Conservation (phyloP, 2,797 vertebrate genomes). For the Salarias fasciatus region DNA sequence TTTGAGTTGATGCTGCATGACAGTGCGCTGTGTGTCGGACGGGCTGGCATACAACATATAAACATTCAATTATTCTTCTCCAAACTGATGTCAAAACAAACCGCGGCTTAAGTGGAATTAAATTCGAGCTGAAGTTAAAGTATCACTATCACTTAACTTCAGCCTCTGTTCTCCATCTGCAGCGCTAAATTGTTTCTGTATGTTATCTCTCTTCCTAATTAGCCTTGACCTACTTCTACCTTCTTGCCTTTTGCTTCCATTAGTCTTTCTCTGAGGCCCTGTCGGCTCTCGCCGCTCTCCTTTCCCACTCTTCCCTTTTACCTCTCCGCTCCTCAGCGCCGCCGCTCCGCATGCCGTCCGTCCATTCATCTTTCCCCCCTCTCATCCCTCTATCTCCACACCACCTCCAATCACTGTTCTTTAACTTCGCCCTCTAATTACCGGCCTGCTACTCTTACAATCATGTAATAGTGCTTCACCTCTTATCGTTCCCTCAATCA, state of each 20-base stretch:
- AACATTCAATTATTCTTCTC: constrained; percentile 18
- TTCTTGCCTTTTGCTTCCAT: constrained; percentile 42
- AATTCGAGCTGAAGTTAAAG: constrained; percentile 29
- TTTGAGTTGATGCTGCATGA: constrained; percentile 6
- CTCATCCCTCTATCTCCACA: constrained; percentile 56
- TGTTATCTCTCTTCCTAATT: constrained; percentile 52
- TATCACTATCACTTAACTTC: constrained; percentile 33
- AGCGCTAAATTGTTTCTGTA: constrained; percentile 48
- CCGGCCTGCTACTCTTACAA: constrained; percentile 64
- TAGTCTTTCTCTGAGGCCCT: constrained; percentile 35
- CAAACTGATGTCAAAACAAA: constrained; percentile 29
- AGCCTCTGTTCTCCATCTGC: constrained; percentile 35
- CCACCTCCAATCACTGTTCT: constrained; percentile 54
- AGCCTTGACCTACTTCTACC: constrained; percentile 65
- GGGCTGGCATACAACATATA: constrained; percentile 15
- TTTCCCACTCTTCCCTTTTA: constrained; percentile 21
- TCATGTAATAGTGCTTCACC: constrained; percentile 66
- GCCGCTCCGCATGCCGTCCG: constrained; percentile 31
- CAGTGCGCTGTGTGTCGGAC: constrained; percentile 8
- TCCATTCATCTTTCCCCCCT: constrained; percentile 50
- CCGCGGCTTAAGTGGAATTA: constrained; percentile 20
- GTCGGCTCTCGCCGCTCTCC: constrained; percentile 23
- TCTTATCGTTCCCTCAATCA: constrained; percentile 73
- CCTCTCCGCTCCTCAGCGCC: constrained; percentile 31
- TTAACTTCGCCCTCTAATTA: constrained; percentile 69